Evolutionary conservation across 2,888 invertebrate genomes (phyloP).

Genomic region (Cephalotes varians): DNA sequence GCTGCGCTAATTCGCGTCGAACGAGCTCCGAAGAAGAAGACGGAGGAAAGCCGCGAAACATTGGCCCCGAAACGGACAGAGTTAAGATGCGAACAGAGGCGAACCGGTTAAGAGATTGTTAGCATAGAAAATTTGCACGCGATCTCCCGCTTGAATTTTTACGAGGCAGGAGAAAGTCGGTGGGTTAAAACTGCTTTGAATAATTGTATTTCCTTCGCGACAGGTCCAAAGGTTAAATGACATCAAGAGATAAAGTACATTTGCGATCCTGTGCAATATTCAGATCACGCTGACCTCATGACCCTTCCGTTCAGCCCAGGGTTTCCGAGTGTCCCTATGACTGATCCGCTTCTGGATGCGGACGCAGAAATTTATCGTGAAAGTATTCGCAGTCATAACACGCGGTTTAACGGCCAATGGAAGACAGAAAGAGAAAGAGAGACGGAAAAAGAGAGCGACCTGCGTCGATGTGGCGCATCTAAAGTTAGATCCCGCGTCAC

Average conservation of each 20-base stretch:
- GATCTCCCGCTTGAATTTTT: neutral
- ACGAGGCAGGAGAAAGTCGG: neutral
- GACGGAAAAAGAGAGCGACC: conserved; percentile 5
- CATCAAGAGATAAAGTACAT: conserved; percentile 6
- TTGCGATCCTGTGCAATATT: neutral
- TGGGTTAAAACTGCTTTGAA: conserved; percentile 18
- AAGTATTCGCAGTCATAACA: conserved; percentile 77
- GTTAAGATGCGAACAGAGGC: neutral
- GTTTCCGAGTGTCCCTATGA: conserved; percentile 1
- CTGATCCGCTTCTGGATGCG: neutral
- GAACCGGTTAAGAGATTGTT: conserved; percentile 1
- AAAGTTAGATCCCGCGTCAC: conserved; percentile 65
- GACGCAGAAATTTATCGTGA: conserved; percentile 67
- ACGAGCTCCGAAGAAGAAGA: neutral
- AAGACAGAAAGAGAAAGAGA: neutral
- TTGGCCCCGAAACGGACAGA: neutral
- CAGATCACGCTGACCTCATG: conserved; percentile 26
- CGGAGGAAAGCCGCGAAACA: neutral
- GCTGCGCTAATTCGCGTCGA: conserved; percentile 31
- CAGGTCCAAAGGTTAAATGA: conserved; percentile 10
- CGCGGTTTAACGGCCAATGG: conserved; percentile 55
- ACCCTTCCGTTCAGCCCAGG: neutral
- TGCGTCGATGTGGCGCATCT: conserved; percentile 60
- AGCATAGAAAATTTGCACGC: neutral
- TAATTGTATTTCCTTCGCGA: conserved; percentile 17